Base-by-base conservation (phyloP, 2,888 invertebrate species). In the Apotomis capreana region DNA sequence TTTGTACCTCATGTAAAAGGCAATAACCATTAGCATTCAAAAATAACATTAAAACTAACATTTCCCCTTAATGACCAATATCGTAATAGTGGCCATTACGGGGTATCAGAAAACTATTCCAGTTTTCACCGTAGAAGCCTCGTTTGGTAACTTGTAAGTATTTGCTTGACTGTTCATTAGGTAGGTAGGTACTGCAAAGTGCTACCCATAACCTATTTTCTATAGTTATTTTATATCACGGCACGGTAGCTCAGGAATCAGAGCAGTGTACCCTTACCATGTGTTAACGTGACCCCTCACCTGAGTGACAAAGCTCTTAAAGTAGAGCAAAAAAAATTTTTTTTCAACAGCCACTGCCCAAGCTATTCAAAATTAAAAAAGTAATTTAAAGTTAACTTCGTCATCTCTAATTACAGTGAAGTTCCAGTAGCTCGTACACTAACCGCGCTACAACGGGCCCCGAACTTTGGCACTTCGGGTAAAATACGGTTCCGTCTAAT, bases 401-500 rank as follows among this genome's bases (percentile, higher is more conserved):
- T 10, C 61, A 52, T 51, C 51, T 55, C 59, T 59, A 59, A 59
- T 59, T 40, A 59, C 59, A 40, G 44, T 37, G 12, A n/a, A 15
- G 60, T 54, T 44, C 58, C 37, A 67, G 58, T 51, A 51, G 12
- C 69, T 70, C 69, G 51, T 37, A 37, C 44, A 26, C 62, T 62
- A 67, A 59, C 58, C 40, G 59, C 26, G 63, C 65, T 69, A 37
- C 64, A 71, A 69, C 75, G 62, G 26, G 77, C 75, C 74, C 70
- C 67, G 64, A 87, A 87, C 80, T 87, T 87, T 76, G 76, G 78
- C 83, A 82, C 83, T 88, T 84, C 80, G 75, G 76, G 79, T 84
- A 83, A 87, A 83, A 81, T 85, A 87, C 73, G 75, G 67, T 61
- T 75, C 57, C 26, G 63, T 60, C 69, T 74, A 76, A 78, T 78